Percentiles rank a stretch among this genome's conserved stretches.
Conservation (phyloP, 2,797 vertebrate genomes). For the Hippoglossus hippoglossus region DNA sequence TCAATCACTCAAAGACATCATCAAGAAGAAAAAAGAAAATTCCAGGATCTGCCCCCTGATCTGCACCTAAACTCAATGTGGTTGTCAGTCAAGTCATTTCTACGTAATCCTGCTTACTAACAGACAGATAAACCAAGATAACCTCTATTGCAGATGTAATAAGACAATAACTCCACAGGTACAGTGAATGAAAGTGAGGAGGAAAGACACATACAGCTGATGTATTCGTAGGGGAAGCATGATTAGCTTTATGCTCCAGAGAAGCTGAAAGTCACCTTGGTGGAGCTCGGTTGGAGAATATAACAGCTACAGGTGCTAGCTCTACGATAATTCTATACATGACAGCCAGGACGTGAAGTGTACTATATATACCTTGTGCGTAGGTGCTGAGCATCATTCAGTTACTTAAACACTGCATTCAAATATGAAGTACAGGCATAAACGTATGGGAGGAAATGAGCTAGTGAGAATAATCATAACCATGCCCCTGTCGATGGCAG, state of each 20-base stretch:
- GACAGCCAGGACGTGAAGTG: constrained; percentile 6
- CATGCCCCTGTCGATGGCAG: constrained; percentile 59
- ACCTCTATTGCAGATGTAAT: no score
- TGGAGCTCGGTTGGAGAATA: not conserved
- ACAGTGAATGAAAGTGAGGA: not conserved
- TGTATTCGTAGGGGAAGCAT: constrained; percentile 1
- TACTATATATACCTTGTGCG: not conserved
- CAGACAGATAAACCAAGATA: no score
- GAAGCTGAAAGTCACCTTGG: constrained; percentile 27
- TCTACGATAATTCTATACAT: no score
- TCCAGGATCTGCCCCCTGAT: no score
- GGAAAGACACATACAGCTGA: not conserved
- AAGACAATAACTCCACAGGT: constrained; percentile 2
- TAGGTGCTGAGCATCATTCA: constrained; percentile 33
- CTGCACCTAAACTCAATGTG: no score
- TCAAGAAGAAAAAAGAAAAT: no score
- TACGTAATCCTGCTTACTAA: no score
- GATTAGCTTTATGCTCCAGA: constrained; percentile 1
- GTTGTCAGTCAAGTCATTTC: no score
- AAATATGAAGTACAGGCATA: constrained; percentile 24
- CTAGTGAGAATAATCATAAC: constrained; percentile 57
- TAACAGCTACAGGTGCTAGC: constrained; percentile 15
- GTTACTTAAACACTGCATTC: constrained; percentile 12
- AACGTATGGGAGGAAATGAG: constrained; percentile 9
- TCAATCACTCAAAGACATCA: no score